phyloP scores from a whole-genome alignment of 2,888 invertebrate species.

The Carcina quercana region DNA sequence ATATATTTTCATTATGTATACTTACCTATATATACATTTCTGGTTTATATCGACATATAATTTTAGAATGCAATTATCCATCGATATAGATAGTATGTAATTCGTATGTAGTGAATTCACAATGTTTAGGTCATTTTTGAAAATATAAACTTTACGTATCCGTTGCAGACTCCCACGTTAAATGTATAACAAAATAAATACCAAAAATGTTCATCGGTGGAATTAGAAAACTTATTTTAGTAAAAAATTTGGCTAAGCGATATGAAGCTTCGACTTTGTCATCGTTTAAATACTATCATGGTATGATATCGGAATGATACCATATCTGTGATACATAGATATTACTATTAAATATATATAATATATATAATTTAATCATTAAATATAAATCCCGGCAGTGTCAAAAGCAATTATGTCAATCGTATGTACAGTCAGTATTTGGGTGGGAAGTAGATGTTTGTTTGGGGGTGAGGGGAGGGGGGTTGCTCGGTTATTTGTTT shows the following conservation, averaged over 20 bases:
- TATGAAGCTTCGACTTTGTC: slow-evolving; percentile 27
- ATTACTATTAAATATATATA: slow-evolving; percentile 5
- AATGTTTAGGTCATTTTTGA: slow-evolving; percentile 28
- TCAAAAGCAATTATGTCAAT: slow-evolving; percentile 12
- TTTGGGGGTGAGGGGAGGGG: slow-evolving; percentile 2
- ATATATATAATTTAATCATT: not conserved
- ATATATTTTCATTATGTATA: slow-evolving; percentile 5
- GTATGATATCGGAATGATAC: slow-evolving; percentile 25
- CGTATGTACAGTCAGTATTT: slow-evolving; percentile 7
- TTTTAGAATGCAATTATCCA: slow-evolving; percentile 40
- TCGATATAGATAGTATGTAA: slow-evolving; percentile 34
- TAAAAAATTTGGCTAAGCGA: slow-evolving; percentile 26
- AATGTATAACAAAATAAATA: slow-evolving; percentile 10
- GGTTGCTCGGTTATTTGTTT: not conserved
- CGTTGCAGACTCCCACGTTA: slow-evolving; percentile 19
- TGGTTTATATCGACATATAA: too few species aligned
- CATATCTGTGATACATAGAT: slow-evolving; percentile 29
- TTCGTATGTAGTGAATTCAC: slow-evolving; percentile 34
- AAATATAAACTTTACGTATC: slow-evolving; percentile 20
- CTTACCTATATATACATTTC: slow-evolving; percentile 18
- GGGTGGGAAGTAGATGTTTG: slow-evolving; percentile 3
- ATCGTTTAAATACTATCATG: slow-evolving; percentile 15
- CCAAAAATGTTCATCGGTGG: slow-evolving; percentile 23
- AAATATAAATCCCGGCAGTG: slow-evolving; percentile 11
- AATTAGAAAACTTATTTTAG: slow-evolving; percentile 26